Evolutionary conservation across 2,113 vertebrate genomes (phyloP), one percentile per base, ranked within the genome.

Genomic region (Polypterus senegalus): DNA sequence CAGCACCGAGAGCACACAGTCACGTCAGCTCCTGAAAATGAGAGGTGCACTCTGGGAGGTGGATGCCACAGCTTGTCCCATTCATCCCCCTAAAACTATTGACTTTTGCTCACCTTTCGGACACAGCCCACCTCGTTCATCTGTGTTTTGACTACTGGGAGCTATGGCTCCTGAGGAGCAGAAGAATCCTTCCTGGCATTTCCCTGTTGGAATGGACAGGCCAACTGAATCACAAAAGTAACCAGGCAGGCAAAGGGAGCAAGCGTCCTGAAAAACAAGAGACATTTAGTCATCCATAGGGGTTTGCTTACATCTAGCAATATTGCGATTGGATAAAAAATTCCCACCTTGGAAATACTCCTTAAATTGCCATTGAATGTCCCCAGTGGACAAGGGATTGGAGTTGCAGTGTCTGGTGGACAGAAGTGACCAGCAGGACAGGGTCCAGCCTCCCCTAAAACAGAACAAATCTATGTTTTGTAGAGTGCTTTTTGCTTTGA

Each of bases 341-440:
- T 27, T 27, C 27, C 27, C 27, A 27, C 27, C 27, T 27, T 27
- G 27, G 27, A 27, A 27, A 27, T 27, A 27, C 27, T 27, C 27
- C 27, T 27, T 27, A 27, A 27, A 27, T 27, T 27, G 27, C 2
- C 70, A 52, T 82, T 85, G 66, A 88, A 91, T 52, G 88, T 91
- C 56, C 90, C 90, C 27, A 52, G 72, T 56, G 87, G 88, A 74
- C 92, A 94, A 3, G 85, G 87, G 49, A 77, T 77, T 45, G 90
- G 89, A 51, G 74, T 48, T 49, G 75, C 43, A 1, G 87, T 82
- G 59, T 83, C 86, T 54, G 9, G 64, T 10, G 86, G 83, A 73
- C 89, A 93, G 74, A 84, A 91, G 75, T 91, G 81, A 65, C 92
- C 92, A 0, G 59, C 65, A 67, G 90, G 89, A 79, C 92, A 92